These are phyloP conservation scores for Phortica variegata DNA, from an alignment of 1,140 invertebrate genomes.

Conservation along the genomic window DNA sequence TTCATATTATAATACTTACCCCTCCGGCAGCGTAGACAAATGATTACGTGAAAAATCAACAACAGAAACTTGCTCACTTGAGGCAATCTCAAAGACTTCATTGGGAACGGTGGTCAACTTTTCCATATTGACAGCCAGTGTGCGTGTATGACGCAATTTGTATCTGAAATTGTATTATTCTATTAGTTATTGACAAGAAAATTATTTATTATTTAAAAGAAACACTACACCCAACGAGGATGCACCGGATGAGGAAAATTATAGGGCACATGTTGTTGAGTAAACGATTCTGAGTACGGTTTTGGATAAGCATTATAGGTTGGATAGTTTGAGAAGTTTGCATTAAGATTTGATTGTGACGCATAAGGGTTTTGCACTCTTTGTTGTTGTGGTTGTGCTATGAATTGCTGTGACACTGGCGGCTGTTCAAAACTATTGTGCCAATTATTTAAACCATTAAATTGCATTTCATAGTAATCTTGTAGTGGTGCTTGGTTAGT, in stretches of 20 bases:
- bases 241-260: conserved; percentile 10
- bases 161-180: conserved; percentile 60
- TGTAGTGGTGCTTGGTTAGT: too few relatives aligned
- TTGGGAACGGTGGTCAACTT: conserved; percentile 68
- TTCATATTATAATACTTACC: conserved; percentile 58
- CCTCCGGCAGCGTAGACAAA: conserved; percentile 66
- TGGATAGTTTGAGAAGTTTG: too few relatives aligned
- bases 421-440: too few relatives aligned
- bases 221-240: conserved; percentile 43
- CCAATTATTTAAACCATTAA: too few relatives aligned
- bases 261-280: too few relatives aligned
- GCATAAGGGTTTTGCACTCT: too few relatives aligned
- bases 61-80: conserved; percentile 68
- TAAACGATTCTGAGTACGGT: too few relatives aligned
- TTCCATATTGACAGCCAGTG: conserved; percentile 68
- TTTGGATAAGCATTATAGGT: too few relatives aligned
- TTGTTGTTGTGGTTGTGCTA: too few relatives aligned
- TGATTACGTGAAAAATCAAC: conserved; percentile 82
- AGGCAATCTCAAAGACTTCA: conserved; percentile 70
- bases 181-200: conserved; percentile 1
- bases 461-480: too few relatives aligned
- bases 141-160: conserved; percentile 70
- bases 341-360: too few relatives aligned
- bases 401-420: too few relatives aligned
- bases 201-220: conserved; percentile 12